These are phyloP conservation scores for Acyrthosiphon pisum DNA, from an alignment of 1,140 invertebrate species.

Conservation along the genomic window DNA sequence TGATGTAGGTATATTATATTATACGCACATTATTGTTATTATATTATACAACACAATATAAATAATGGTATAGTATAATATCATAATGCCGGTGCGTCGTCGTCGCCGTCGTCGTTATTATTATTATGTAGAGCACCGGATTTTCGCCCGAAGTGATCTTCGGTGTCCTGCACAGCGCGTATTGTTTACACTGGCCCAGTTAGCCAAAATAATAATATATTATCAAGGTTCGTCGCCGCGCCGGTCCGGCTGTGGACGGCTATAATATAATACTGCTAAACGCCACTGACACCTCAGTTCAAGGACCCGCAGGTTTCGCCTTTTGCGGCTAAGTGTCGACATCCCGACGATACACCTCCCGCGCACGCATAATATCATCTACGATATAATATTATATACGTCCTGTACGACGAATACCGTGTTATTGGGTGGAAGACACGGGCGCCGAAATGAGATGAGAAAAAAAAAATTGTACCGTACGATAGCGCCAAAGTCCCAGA, in stretches of 20 bases:
- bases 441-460: too few relatives aligned
- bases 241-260: neutral
- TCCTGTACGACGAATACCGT: neutral
- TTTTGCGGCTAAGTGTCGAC: conserved; percentile 8
- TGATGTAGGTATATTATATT: neutral
- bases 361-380: neutral
- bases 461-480: too few relatives aligned
- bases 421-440: too few relatives aligned
- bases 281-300: conserved; percentile 1
- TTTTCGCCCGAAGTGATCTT: conserved; percentile 31
- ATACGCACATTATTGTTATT: neutral
- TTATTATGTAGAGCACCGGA: conserved; percentile 38
- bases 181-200: conserved; percentile 41
- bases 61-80: neutral
- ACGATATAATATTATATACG: too few relatives aligned
- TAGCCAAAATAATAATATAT: neutral
- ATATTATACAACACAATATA: neutral
- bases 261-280: neutral
- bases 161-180: neutral
- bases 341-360: neutral
- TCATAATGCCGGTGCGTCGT: neutral
- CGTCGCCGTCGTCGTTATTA: neutral
- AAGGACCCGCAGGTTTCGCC: neutral
- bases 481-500: too few relatives aligned
- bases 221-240: conserved; percentile 9